phyloP scores from a whole-genome alignment of 2,888 invertebrate species.

The Paralinhomoeus sp. region DNA sequence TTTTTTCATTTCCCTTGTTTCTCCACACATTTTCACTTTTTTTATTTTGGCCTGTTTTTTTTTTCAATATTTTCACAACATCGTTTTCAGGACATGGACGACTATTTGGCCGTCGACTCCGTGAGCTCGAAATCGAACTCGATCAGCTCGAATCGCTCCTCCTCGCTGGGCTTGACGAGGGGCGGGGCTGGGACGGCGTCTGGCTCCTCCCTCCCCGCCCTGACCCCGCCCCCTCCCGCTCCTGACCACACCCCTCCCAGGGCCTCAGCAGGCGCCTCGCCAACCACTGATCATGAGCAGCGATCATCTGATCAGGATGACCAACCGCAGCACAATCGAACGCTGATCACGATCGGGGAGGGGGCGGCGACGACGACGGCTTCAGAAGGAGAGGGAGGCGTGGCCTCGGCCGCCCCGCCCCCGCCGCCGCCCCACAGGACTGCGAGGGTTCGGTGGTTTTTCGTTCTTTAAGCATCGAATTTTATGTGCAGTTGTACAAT shows the following conservation, averaged over 20 bases:
- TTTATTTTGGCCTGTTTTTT: no score
- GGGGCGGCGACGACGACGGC: neutral
- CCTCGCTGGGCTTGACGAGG: conserved; percentile 1
- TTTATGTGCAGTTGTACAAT: no score
- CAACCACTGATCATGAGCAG: no score
- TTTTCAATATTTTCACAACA: no score
- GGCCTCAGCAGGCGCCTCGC: neutral
- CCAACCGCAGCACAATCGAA: neutral
- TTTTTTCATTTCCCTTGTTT: no score
- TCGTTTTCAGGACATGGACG: no score
- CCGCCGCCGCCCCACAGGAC: neutral
- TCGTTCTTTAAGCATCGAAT: no score
- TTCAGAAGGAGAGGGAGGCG: neutral
- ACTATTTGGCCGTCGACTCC: neutral
- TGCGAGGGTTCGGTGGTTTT: no score
- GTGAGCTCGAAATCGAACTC: conserved; percentile 2
- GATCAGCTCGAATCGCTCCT: conserved; percentile 1
- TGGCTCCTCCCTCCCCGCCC: neutral
- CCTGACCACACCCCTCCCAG: neutral
- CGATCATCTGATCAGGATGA: no score
- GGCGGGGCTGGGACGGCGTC: neutral
- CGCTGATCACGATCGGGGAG: neutral
- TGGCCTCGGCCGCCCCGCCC: neutral
- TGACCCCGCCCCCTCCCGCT: neutral
- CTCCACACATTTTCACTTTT: no score